Evolutionary conservation across 2,888 invertebrate genomes (phyloP).

Genomic region (Eupithecia exiguata): DNA sequence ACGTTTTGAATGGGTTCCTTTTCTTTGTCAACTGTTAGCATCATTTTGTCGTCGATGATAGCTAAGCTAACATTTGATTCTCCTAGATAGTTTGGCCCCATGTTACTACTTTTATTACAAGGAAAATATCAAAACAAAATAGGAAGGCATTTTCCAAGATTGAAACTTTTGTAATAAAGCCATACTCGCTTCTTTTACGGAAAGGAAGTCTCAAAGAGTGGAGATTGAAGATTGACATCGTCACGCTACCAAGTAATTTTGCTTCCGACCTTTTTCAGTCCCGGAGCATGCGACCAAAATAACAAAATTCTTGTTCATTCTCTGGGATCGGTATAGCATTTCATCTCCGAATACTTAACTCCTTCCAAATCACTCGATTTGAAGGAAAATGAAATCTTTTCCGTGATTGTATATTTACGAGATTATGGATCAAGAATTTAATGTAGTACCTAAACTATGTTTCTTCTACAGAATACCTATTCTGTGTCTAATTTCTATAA

Average conservation of each 20-base stretch:
- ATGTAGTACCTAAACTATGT: background rate
- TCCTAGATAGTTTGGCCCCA: background rate
- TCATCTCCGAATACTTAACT: background rate
- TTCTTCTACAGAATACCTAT: too few relatives aligned
- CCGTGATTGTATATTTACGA: background rate
- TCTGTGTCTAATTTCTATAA: too few relatives aligned
- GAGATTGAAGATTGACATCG: conserved; percentile 41
- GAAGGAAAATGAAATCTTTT: background rate
- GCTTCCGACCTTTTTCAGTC: conserved; percentile 51
- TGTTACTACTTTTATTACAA: background rate
- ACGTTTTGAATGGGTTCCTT: background rate
- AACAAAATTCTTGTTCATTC: background rate
- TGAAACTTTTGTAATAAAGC: conserved; percentile 20
- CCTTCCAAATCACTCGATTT: background rate
- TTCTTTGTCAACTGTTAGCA: background rate
- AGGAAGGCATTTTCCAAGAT: background rate
- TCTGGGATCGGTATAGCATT: background rate
- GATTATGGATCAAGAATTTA: too few relatives aligned
- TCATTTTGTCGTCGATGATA: background rate
- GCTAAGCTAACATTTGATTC: background rate
- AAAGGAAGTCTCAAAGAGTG: conserved; percentile 24
- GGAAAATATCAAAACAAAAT: conserved; percentile 2
- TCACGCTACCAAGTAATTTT: conserved; percentile 47
- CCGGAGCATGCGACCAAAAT: conserved; percentile 27
- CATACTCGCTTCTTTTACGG: conserved; percentile 16